phyloP scores from a whole-genome alignment of 2,113 vertebrate species.

The Actinemys pallida region DNA sequence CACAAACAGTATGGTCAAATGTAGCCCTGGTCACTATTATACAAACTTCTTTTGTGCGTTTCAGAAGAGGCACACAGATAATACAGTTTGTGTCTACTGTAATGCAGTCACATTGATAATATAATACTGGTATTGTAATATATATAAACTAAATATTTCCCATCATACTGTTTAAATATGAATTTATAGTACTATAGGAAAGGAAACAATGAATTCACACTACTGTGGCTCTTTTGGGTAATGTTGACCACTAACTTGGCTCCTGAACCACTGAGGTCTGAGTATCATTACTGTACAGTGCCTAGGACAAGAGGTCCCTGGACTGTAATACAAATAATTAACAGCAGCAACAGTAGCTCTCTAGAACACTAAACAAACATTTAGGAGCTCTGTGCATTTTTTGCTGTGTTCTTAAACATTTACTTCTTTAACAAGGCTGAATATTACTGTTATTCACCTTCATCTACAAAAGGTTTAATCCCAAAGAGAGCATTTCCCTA shows the following conservation, averaged over 20 bases:
- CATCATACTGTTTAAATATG: neutral
- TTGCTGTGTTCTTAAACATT: neutral
- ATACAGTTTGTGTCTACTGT: neutral
- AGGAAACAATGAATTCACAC: neutral
- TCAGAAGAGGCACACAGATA: neutral
- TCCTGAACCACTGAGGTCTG: neutral
- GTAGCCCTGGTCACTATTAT: neutral
- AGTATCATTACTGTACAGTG: neutral
- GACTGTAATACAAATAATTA: neutral
- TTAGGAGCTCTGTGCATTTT: neutral
- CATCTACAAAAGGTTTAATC: neutral
- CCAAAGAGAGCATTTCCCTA: neutral
- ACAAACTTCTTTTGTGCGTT: neutral
- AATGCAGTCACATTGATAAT: neutral
- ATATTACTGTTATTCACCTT: neutral
- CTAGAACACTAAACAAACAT: neutral
- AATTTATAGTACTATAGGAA: neutral
- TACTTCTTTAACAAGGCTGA: constrained; percentile 1
- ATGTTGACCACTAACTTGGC: neutral
- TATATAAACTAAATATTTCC: neutral
- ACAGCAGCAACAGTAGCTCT: neutral
- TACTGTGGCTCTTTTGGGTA: neutral
- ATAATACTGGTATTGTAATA: neutral
- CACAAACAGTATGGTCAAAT: neutral
- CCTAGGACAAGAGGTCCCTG: neutral